These are phyloP conservation scores for Callyntrura guangdongensis DNA, from an alignment of 2,888 invertebrate genomes.

Conservation along the genomic window DNA sequence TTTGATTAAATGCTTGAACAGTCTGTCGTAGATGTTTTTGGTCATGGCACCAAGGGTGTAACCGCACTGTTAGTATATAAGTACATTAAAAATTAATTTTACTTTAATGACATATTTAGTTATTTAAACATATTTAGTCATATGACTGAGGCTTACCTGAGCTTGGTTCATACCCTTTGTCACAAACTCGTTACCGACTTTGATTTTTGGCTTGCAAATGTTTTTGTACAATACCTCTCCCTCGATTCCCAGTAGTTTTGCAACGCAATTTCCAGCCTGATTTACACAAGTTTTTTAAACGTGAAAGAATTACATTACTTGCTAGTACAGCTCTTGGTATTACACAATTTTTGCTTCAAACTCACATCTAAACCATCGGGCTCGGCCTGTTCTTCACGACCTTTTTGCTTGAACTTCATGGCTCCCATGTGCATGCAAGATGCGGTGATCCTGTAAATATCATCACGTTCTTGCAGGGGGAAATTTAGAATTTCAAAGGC, in stretches of 20 bases:
- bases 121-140: no score
- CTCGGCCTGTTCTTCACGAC: constrained; percentile 85
- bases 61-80: constrained; percentile 85
- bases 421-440: constrained; percentile 86
- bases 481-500: constrained; percentile 89
- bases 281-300: constrained; percentile 15
- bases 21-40: constrained; percentile 86
- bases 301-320: neutral
- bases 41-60: constrained; percentile 86
- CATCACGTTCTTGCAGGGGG: constrained; percentile 87
- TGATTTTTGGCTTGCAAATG: constrained; percentile 87
- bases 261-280: constrained; percentile 81
- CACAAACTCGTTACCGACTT: constrained; percentile 87
- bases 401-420: constrained; percentile 89
- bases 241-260: constrained; percentile 87
- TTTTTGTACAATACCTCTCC: constrained; percentile 86
- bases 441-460: constrained; percentile 85
- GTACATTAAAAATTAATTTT: constrained; percentile 6
- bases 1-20: constrained; percentile 87
- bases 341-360: neutral
- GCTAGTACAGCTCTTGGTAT: no score
- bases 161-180: constrained; percentile 86
- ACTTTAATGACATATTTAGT: no score
- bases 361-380: constrained; percentile 75
- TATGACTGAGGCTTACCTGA: constrained; percentile 84